phyloP scores from a whole-genome alignment of 2,113 vertebrate species.

The Psilopogon haemacephalus region DNA sequence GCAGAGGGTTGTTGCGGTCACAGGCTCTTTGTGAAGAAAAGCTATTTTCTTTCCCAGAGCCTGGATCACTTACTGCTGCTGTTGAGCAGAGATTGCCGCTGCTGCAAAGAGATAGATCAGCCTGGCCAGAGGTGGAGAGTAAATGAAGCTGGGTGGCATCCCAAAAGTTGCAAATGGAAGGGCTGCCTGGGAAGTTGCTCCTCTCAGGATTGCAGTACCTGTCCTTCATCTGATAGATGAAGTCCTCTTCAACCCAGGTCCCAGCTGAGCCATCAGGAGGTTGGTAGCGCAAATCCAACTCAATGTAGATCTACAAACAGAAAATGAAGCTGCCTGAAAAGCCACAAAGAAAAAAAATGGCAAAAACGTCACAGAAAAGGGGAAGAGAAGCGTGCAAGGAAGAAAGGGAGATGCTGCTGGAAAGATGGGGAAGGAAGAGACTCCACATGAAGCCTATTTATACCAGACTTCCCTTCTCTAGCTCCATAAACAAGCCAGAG shows the following conservation, averaged over 20 bases:
- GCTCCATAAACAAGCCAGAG: background rate
- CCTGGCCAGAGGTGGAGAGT: background rate
- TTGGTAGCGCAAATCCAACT: conserved; percentile 88
- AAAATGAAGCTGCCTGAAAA: background rate
- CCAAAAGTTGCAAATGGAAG: background rate
- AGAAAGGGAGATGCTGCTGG: background rate
- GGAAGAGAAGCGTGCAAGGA: background rate
- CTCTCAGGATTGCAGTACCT: conserved; percentile 58
- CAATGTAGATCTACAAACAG: conserved; percentile 83
- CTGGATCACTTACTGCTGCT: background rate
- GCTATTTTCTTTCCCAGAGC: background rate
- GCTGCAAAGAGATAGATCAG: background rate
- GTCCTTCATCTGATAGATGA: conserved; percentile 71
- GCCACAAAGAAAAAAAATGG: background rate
- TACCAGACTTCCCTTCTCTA: background rate
- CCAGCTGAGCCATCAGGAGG: conserved; percentile 85
- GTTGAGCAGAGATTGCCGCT: background rate
- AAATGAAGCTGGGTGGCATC: background rate
- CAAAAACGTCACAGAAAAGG: background rate
- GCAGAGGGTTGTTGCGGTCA: background rate
- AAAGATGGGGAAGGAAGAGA: background rate
- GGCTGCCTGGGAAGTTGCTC: background rate
- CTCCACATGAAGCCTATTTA: background rate
- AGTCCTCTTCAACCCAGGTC: conserved; percentile 83
- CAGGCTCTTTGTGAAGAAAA: background rate